phyloP scores from a whole-genome alignment of 2,888 invertebrate species.

The Torymus tubicola region DNA sequence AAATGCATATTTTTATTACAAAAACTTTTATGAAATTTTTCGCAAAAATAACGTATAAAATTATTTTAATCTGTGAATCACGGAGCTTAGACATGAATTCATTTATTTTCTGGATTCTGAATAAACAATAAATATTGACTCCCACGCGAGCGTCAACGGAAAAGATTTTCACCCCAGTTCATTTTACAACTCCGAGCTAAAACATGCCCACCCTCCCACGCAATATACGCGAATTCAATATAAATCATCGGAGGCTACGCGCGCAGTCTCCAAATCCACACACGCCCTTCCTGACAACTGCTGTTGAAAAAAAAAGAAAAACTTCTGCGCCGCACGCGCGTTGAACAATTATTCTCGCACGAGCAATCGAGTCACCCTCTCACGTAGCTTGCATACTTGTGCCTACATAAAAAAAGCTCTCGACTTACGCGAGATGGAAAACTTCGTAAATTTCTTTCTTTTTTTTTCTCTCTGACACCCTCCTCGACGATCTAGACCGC shows the following conservation, averaged over 20 bases:
- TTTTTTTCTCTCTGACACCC: neutral
- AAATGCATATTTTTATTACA: too few species aligned
- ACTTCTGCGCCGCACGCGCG: neutral
- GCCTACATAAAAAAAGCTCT: neutral
- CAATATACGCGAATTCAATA: constrained; percentile 1
- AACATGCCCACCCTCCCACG: too few species aligned
- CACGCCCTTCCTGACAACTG: too few species aligned
- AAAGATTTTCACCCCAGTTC: too few species aligned
- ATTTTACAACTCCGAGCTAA: too few species aligned
- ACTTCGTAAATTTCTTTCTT: constrained; percentile 30
- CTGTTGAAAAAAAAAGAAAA: neutral
- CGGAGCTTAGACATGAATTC: too few species aligned
- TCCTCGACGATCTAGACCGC: constrained; percentile 27
- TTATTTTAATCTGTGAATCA: too few species aligned
- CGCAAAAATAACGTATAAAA: too few species aligned
- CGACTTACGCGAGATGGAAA: neutral
- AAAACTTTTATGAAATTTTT: too few species aligned
- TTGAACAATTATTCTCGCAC: constrained; percentile 48
- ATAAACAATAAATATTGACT: too few species aligned
- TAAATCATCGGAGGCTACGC: constrained; percentile 2
- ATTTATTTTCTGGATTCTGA: too few species aligned
- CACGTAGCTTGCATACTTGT: neutral
- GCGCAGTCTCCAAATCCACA: neutral
- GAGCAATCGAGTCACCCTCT: constrained; percentile 45
- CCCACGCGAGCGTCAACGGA: too few species aligned